phyloP scores from a whole-genome alignment of 2,888 invertebrate species.

The Heteromurus nitidus region DNA sequence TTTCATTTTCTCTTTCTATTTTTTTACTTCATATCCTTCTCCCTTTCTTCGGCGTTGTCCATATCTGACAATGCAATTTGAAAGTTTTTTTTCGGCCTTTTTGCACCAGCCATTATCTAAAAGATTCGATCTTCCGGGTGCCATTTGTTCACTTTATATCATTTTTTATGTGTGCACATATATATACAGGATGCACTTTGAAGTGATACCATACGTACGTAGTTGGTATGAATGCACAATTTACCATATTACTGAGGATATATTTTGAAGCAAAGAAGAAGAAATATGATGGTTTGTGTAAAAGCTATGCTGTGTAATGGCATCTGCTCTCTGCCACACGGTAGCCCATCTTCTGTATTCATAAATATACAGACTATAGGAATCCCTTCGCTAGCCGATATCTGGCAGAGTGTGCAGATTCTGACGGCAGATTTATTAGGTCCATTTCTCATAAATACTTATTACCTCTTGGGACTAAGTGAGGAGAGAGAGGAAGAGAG shows the following conservation, averaged over 20 bases:
- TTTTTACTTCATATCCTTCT: neutral
- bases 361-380: too few relatives aligned
- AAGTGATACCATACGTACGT: too few relatives aligned
- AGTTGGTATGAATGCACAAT: slow-evolving; percentile 37
- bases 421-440: slow-evolving; percentile 66
- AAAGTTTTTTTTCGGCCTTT: neutral
- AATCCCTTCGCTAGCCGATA: slow-evolving; percentile 39
- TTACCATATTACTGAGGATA: slow-evolving; percentile 25
- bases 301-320: neutral
- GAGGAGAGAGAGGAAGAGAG: slow-evolving; percentile 19
- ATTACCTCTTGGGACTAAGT: slow-evolving; percentile 59
- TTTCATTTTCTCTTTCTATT: slow-evolving; percentile 13
- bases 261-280: too few relatives aligned
- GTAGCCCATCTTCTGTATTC: too few relatives aligned
- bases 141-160: neutral
- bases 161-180: too few relatives aligned
- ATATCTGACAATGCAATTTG: slow-evolving; percentile 27
- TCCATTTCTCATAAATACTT: slow-evolving; percentile 69
- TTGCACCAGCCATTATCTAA: neutral
- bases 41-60: neutral
- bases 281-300: neutral
- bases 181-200: too few relatives aligned
- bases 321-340: too few relatives aligned
- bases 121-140: slow-evolving; percentile 29
- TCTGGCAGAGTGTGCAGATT: slow-evolving; percentile 65